A percentile compares a stretch with the other conserved stretches of the same genome.
Conservation (phyloP, 2,888 invertebrate genomes). For the Bhutanitis thaidina region DNA sequence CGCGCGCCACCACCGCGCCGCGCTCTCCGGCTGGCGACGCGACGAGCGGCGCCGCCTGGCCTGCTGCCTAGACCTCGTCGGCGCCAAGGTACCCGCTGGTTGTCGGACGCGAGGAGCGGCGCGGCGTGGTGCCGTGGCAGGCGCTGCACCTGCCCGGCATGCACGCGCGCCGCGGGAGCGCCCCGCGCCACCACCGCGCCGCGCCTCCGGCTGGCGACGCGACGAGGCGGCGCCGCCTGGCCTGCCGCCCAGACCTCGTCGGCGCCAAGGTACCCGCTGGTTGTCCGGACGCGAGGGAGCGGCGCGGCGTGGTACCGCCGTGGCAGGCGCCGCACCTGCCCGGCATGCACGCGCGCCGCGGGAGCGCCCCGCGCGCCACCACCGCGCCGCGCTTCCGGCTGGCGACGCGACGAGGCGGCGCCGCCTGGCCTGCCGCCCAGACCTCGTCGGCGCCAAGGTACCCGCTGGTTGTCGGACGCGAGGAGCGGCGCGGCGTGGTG, state of each 20-base stretch:
- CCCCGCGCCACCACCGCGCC: slow-evolving; percentile 87
- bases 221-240: slow-evolving; percentile 90
- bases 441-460: slow-evolving; percentile 91
- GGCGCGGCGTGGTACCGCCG: slow-evolving; percentile 89
- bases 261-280: slow-evolving; percentile 86
- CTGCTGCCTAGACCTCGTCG: slow-evolving; percentile 90
- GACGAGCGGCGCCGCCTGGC: slow-evolving; percentile 90
- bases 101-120: too few species aligned
- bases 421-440: slow-evolving; percentile 90
- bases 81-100: slow-evolving; percentile 87
- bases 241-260: slow-evolving; percentile 90
- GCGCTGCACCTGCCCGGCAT: slow-evolving; percentile 91
- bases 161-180: slow-evolving; percentile 94
- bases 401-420: slow-evolving; percentile 67
- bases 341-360: slow-evolving; percentile 79
- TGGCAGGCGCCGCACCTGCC: slow-evolving; percentile 83
- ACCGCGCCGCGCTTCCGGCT: background rate
- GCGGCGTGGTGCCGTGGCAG: too few species aligned
- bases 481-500: slow-evolving; percentile 90
- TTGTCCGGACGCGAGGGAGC: slow-evolving; percentile 65
- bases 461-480: slow-evolving; percentile 91
- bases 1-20: slow-evolving; percentile 87
- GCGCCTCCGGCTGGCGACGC: slow-evolving; percentile 94
- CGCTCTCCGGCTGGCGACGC: slow-evolving; percentile 93
- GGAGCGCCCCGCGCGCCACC: background rate